Conservation (phyloP, 2,888 invertebrate genomes). For the Alcis repandata region DNA sequence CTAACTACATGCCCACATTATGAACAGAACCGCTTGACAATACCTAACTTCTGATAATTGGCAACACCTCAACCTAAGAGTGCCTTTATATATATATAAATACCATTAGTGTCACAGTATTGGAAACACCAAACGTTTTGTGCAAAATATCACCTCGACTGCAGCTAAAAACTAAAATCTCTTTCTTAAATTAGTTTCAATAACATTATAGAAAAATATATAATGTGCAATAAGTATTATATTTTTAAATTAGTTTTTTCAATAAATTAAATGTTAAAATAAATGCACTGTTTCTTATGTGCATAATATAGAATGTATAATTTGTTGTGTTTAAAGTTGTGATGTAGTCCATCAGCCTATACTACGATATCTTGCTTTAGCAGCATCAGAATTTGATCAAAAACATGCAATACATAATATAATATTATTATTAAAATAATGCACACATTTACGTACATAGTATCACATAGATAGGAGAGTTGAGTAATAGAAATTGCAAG, state of each 20-base stretch:
- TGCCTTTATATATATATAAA: no score
- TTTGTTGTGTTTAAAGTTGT: slow-evolving; percentile 27
- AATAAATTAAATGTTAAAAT: slow-evolving; percentile 46
- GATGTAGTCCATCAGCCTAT: slow-evolving; percentile 27
- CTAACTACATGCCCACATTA: no score
- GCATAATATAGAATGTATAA: slow-evolving; percentile 31
- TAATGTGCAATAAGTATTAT: slow-evolving; percentile 35
- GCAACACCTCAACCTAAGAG: no score
- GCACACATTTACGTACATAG: slow-evolving; percentile 46
- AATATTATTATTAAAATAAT: slow-evolving; percentile 27
- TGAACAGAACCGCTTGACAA: no score
- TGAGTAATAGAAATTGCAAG: slow-evolving; percentile 38
- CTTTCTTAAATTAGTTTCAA: slow-evolving; percentile 41
- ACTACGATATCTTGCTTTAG: slow-evolving; percentile 21
- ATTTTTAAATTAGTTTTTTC: slow-evolving; percentile 22
- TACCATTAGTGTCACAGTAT: not conserved
- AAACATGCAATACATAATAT: slow-evolving; percentile 22
- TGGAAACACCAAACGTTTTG: not conserved
- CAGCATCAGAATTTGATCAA: slow-evolving; percentile 22
- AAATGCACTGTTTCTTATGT: slow-evolving; percentile 44
- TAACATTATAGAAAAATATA: slow-evolving; percentile 48
- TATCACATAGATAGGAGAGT: slow-evolving; percentile 46
- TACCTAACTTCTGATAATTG: no score
- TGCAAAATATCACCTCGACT: slow-evolving; percentile 13
- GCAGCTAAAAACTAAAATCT: slow-evolving; percentile 30